Base-by-base conservation (phyloP, 2,797 vertebrate species). In the Crenichthys baileyi region DNA sequence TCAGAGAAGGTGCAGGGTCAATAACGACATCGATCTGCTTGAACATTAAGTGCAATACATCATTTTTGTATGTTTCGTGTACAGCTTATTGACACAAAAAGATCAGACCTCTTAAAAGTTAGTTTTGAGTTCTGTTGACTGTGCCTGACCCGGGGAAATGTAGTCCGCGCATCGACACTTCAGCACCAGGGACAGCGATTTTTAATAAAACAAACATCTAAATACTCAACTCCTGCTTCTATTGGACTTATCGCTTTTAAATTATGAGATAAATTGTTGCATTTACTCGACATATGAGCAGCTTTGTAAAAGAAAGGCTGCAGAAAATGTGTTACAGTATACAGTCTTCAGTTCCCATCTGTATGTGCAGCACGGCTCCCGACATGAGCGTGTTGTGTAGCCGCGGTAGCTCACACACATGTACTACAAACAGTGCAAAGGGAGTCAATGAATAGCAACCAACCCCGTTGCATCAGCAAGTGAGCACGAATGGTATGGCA, bases 401-500 rank as follows among this genome's bases (percentile, higher is more conserved):
- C 78, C 83, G 87, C 87, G 77, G 85, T 20, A 85, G 85, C 87
- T 82, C 78, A 48, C 81, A 65, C 83, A 89, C 90, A 86, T 83
- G 84, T 85, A 86, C 84, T 70, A 63, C 73, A 85, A 86, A 85
- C 84, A 82, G 76, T 56, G 75, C 73, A 77, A 26, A 81, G 79
- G 76, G 81, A 86, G 86, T 89, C 75, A 75, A 80, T 89, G 84
- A 87, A 87, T 68, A 82, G 78, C 80, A 87, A 68, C 70, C 73
- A 70, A 85, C 78, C 65, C 51, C 46, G 48, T 85, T 89, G 81
- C 89, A 89, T 89, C 85, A 89, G 83, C 84, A 22, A 83, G 87
- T 79, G 82, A 77, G 76, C 85, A 84, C 56, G 83, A 78, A 83
- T 80, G 86, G 87, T 89, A 81, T 83, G 67, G 88, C 88, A 90